Conservation (phyloP, 2,113 vertebrate genomes). For the Pelvicachromis taeniatus region DNA sequence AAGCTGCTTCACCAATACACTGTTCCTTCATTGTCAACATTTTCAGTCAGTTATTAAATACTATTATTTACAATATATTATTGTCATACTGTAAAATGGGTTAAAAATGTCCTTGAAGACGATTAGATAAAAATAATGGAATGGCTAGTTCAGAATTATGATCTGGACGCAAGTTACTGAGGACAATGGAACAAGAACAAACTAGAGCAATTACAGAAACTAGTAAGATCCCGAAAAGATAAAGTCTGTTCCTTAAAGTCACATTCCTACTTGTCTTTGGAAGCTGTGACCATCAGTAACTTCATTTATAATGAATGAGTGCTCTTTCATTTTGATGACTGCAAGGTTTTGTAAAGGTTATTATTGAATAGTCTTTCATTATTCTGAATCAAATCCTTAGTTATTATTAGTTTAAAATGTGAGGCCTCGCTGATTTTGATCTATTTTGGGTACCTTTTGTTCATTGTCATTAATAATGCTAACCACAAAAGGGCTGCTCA, state of each 20-base stretch:
- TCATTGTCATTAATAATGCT: background rate
- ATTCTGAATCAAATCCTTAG: background rate
- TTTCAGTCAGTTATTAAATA: background rate
- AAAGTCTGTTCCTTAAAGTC: background rate
- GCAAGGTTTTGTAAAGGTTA: background rate
- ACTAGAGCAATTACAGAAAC: background rate
- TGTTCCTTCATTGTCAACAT: background rate
- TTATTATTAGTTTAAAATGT: background rate
- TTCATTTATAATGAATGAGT: background rate
- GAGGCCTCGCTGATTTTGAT: background rate
- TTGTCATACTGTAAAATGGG: background rate
- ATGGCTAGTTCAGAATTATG: background rate
- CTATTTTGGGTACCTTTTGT: background rate
- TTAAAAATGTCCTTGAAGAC: background rate
- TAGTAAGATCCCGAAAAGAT: background rate
- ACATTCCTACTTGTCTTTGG: background rate
- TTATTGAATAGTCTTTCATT: background rate
- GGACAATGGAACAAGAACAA: background rate
- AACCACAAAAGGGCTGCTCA: fast-evolving
- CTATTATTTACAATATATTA: too few species aligned
- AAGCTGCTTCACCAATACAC: background rate
- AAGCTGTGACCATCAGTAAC: background rate
- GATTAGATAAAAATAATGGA: background rate
- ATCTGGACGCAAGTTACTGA: background rate
- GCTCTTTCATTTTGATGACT: background rate